Conservation (phyloP, 2,113 vertebrate species). For the Nesospiza acunhae region DNA sequence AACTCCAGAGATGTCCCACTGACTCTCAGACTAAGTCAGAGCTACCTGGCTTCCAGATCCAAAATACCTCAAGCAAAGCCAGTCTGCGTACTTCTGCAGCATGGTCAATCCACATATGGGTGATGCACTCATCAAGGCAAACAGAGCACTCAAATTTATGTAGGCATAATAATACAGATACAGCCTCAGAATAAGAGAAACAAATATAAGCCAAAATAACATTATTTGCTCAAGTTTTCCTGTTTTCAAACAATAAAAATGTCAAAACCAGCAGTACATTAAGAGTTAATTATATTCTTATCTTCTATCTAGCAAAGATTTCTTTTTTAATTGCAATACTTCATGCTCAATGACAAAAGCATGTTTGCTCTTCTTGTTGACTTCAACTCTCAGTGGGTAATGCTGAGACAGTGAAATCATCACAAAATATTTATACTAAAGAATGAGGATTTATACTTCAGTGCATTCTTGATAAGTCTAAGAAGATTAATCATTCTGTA, state of each 20-base stretch:
- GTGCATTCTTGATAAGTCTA: neutral
- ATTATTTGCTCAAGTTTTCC: neutral
- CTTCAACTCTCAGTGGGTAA: neutral
- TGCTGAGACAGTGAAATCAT: neutral
- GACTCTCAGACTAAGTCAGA: neutral
- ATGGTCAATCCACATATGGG: neutral
- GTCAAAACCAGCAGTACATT: neutral
- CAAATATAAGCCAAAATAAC: neutral
- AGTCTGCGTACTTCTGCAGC: neutral
- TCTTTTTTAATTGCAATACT: neutral
- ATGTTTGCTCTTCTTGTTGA: neutral
- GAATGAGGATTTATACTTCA: constrained; percentile 11
- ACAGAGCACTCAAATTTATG: neutral
- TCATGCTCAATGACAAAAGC: neutral
- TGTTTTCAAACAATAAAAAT: neutral
- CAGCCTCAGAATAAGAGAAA: neutral
- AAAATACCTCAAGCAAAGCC: neutral
- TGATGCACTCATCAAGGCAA: neutral
- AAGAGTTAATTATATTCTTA: neutral
- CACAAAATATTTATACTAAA: neutral
- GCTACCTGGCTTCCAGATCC: neutral
- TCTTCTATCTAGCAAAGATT: neutral
- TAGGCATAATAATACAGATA: neutral
- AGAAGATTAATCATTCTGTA: neutral
- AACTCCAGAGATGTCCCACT: neutral